A percentile compares a stretch with the other conserved stretches of the same genome.
Evolutionary conservation across 1,140 invertebrate genomes (phyloP).

Genomic region (Vollenhovia emeryi): DNA sequence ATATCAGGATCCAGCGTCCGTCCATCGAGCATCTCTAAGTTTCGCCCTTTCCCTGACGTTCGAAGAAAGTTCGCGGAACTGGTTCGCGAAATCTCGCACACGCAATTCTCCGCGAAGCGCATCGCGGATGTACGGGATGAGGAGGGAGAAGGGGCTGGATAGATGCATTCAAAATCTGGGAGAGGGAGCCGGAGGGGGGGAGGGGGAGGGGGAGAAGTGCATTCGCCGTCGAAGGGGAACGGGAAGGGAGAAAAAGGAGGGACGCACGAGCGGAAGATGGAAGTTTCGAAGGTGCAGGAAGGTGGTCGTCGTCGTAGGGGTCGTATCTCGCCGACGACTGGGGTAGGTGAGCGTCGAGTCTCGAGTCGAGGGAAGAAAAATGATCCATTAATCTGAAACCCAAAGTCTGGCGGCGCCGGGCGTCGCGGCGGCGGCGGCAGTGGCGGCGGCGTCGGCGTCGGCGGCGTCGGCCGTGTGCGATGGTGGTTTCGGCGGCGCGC

Average conservation of each 20-base stretch:
- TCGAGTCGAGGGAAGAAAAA: slow-evolving; percentile 85
- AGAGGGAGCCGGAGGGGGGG: background rate
- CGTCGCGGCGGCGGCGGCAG: slow-evolving; percentile 82
- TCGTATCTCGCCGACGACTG: slow-evolving; percentile 70
- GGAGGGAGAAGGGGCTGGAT: background rate
- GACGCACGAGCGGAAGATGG: slow-evolving; percentile 60
- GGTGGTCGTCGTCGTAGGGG: slow-evolving; percentile 75
- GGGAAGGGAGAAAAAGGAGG: background rate
- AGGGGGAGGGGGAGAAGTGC: background rate
- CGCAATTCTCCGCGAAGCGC: slow-evolving; percentile 34
- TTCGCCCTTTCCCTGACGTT: slow-evolving; percentile 20
- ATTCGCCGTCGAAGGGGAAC: background rate
- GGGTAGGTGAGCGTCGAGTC: slow-evolving; percentile 81
- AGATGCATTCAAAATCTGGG: slow-evolving; percentile 56
- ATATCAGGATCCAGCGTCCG: slow-evolving; percentile 47
- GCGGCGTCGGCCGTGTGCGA: slow-evolving; percentile 56
- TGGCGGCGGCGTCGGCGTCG: slow-evolving; percentile 42
- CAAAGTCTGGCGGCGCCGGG: slow-evolving; percentile 85
- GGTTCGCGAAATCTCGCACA: slow-evolving; percentile 53
- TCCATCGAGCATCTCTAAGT: slow-evolving; percentile 49
- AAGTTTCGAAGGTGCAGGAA: slow-evolving; percentile 77
- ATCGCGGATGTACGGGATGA: background rate
- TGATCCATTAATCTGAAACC: slow-evolving; percentile 86
- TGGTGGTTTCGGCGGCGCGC: slow-evolving; percentile 73
- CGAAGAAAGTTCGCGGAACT: slow-evolving; percentile 54